A percentile compares a stretch with the other conserved stretches of the same genome.
Evolutionary conservation across 1,140 invertebrate genomes (phyloP).

Genomic region (Saxidomus purpurata): DNA sequence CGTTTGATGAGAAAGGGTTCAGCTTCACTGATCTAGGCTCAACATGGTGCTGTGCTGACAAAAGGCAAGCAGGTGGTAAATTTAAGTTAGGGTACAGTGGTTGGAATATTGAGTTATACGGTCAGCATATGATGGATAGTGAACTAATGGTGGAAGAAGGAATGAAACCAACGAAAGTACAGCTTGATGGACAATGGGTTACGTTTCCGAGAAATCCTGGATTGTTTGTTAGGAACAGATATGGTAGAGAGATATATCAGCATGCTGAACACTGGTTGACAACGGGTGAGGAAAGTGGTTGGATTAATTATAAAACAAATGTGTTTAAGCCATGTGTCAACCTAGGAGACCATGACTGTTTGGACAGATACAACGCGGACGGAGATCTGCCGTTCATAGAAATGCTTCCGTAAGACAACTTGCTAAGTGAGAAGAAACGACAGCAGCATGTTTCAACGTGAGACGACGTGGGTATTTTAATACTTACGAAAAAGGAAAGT

Average conservation of each 20-base stretch:
- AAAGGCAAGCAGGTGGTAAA: conserved; percentile 65
- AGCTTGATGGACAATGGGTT: conserved; percentile 78
- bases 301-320: conserved; percentile 70
- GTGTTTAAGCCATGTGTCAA: conserved; percentile 74
- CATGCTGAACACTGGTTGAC: conserved; percentile 77
- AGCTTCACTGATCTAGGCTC: conserved; percentile 50
- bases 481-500: too few species aligned
- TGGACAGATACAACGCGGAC: conserved; percentile 79
- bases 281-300: conserved; percentile 50
- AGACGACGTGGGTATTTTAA: too few species aligned
- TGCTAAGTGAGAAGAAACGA: too few species aligned
- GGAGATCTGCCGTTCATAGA: conserved; percentile 75
- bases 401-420: conserved; percentile 32
- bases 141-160: conserved; percentile 48
- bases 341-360: conserved; percentile 77
- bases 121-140: conserved; percentile 71
- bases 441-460: too few species aligned
- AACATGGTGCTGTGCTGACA: conserved; percentile 70
- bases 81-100: conserved; percentile 38
- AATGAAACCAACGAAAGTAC: conserved; percentile 74
- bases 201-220: conserved; percentile 80
- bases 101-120: conserved; percentile 72
- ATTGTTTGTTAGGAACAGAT: conserved; percentile 80
- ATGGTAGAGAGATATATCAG: conserved; percentile 76
- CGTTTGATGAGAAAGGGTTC: conserved; percentile 68